These are phyloP conservation scores for Zaprionus bogoriensis DNA, from an alignment of 2,888 invertebrate species.

Conservation along the genomic window DNA sequence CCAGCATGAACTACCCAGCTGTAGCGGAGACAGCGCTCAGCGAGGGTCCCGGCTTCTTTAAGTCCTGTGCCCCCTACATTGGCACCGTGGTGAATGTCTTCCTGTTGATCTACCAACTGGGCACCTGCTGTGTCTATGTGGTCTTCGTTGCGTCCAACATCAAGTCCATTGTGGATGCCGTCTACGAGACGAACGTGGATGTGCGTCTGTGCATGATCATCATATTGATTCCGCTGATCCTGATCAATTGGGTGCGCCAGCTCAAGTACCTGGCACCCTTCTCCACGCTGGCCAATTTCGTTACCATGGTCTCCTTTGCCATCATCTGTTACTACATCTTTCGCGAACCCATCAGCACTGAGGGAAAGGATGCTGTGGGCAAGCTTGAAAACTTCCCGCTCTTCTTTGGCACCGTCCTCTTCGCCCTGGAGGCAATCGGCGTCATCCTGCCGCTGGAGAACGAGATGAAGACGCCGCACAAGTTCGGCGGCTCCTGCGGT, in stretches of 20 bases:
- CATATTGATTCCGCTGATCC: constrained; percentile 88
- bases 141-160: constrained; percentile 96
- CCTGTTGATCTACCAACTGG: constrained; percentile 94
- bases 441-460: constrained; percentile 93
- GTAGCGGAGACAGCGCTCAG: constrained; percentile 90
- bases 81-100: constrained; percentile 89
- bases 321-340: constrained; percentile 94
- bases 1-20: constrained; percentile 90
- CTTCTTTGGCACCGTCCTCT: constrained; percentile 97
- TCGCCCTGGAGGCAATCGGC: constrained; percentile 97
- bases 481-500: constrained; percentile 91
- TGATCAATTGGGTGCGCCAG: constrained; percentile 90
- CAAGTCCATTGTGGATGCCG: constrained; percentile 86
- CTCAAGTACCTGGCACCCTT: constrained; percentile 94
- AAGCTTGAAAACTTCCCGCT: constrained; percentile 89
- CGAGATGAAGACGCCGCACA: constrained; percentile 94
- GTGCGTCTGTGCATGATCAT: constrained; percentile 88
- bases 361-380: constrained; percentile 86
- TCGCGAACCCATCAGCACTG: constrained; percentile 87
- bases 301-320: constrained; percentile 92
- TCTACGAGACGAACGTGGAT: constrained; percentile 84
- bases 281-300: constrained; percentile 93
- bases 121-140: constrained; percentile 97
- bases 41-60: constrained; percentile 89
- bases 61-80: constrained; percentile 86